Percentiles rank a stretch among this genome's conserved stretches.
Conservation (phyloP, 1,140 invertebrate genomes). For the Drosophila pandora region DNA sequence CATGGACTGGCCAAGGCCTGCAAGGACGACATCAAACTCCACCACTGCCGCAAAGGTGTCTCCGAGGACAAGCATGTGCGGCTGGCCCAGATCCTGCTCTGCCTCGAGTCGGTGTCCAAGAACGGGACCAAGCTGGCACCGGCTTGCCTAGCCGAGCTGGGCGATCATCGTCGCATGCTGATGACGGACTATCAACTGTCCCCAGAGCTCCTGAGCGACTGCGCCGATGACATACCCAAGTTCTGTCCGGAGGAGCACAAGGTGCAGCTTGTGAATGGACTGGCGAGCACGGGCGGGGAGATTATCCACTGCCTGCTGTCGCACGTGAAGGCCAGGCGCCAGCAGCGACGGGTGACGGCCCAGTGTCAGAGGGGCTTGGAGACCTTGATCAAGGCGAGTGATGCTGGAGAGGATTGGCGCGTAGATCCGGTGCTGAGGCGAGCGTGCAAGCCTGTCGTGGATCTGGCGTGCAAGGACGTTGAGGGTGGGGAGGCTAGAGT, state of each 20-base stretch:
- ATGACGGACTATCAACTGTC: constrained; percentile 93
- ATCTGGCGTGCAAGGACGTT: constrained; percentile 88
- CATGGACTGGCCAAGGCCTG: constrained; percentile 95
- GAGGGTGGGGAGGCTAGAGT: constrained; percentile 90
- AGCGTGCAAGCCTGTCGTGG: constrained; percentile 93
- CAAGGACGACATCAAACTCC: constrained; percentile 93
- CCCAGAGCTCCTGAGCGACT: constrained; percentile 93
- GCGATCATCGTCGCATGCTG: constrained; percentile 94
- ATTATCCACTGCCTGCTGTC: constrained; percentile 99
- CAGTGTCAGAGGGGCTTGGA: constrained; percentile 91
- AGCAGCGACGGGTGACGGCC: constrained; percentile 86
- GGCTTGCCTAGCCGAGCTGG: constrained; percentile 94
- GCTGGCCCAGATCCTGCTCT: constrained; percentile 95
- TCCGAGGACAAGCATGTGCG: constrained; percentile 93
- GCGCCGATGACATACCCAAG: constrained; percentile 92
- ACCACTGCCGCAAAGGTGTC: constrained; percentile 90
- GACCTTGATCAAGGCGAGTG: constrained; percentile 90
- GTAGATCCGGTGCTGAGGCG: constrained; percentile 94
- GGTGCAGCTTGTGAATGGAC: constrained; percentile 84
- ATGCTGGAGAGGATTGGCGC: constrained; percentile 95
- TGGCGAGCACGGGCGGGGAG: constrained; percentile 86
- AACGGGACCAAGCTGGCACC: constrained; percentile 89
- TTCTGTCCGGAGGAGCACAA: constrained; percentile 89
- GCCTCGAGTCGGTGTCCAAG: constrained; percentile 93
- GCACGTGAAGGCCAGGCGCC: constrained; percentile 89